These are phyloP conservation scores for Drosophila arizonae DNA, from an alignment of 1,140 invertebrate species.

Conservation along the genomic window DNA sequence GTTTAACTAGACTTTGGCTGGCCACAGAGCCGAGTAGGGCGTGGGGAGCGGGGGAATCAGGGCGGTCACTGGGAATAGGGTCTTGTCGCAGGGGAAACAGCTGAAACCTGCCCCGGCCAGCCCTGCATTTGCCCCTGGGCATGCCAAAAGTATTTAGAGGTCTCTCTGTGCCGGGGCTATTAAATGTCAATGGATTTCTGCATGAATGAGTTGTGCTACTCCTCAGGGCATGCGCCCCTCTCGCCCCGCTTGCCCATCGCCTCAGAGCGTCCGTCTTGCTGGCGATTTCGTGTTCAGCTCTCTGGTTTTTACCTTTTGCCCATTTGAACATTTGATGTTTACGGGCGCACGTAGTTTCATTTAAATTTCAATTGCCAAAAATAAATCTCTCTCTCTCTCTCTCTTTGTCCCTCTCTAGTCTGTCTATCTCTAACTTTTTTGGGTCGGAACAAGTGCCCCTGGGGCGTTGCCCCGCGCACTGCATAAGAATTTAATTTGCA, in stretches of 20 bases:
- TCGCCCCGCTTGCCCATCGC: neutral
- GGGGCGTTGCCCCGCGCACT: neutral
- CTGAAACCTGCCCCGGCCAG: constrained; percentile 15
- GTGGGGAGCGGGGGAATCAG: constrained; percentile 12
- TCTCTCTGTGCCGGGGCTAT: constrained; percentile 54
- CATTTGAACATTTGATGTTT: constrained; percentile 51
- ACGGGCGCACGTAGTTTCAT: constrained; percentile 64
- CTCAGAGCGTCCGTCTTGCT: constrained; percentile 17
- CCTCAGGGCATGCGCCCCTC: constrained; percentile 43
- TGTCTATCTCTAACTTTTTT: neutral
- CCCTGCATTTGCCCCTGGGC: constrained; percentile 21
- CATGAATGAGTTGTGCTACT: constrained; percentile 77
- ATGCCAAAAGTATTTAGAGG: constrained; percentile 50
- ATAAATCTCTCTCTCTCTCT: constrained; percentile 47
- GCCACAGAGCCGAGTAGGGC: constrained; percentile 17
- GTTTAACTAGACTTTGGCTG: constrained; percentile 60
- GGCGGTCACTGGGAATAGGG: constrained; percentile 5
- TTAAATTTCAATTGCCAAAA: constrained; percentile 79
- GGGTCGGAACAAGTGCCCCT: constrained; percentile 1
- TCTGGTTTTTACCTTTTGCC: constrained; percentile 30
- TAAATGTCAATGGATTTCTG: constrained; percentile 82
- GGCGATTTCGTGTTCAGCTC: constrained; percentile 5
- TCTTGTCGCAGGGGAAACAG: constrained; percentile 45
- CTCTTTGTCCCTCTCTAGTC: constrained; percentile 17
- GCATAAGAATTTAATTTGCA: constrained; percentile 41